phyloP scores from a whole-genome alignment of 2,113 vertebrate species.

The Nettapus auritus region DNA sequence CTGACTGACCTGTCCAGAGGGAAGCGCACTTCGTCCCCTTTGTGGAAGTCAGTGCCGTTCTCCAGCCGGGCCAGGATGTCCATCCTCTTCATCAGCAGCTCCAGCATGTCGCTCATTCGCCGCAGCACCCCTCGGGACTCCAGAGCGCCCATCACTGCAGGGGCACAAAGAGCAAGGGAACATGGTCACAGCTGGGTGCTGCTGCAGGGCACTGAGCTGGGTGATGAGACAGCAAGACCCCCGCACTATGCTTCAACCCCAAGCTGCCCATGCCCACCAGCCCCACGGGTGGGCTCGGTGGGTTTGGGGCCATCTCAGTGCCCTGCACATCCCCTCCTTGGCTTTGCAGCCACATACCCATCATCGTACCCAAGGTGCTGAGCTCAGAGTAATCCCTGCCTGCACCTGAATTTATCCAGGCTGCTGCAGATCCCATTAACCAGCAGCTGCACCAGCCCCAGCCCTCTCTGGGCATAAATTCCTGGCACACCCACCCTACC shows the following conservation, averaged over 20 bases:
- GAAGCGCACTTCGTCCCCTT: conserved; percentile 79
- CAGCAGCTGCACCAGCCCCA: neutral
- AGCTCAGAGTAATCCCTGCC: neutral
- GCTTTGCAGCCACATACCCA: neutral
- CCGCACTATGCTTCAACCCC: neutral
- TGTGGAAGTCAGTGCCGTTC: conserved; percentile 86
- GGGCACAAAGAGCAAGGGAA: conserved; percentile 26
- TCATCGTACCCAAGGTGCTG: accelerated
- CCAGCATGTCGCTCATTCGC: conserved; percentile 95
- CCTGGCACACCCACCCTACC: neutral
- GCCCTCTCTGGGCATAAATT: neutral
- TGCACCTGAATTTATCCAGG: neutral
- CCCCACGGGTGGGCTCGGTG: accelerated
- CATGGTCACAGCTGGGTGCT: accelerated
- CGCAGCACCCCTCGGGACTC: conserved; percentile 92
- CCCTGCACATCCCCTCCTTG: neutral
- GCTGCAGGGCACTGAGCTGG: accelerated
- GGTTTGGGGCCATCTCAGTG: accelerated
- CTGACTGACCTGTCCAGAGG: conserved; percentile 85
- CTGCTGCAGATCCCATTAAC: neutral
- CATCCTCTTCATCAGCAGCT: conserved; percentile 92
- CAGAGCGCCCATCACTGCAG: conserved; percentile 83
- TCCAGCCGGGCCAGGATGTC: conserved; percentile 89
- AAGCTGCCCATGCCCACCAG: neutral
- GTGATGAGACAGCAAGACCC: neutral